Evolutionary conservation across 35 echinoderm and acorn worm species (phyloP).

Genomic region (Lytechinus pictus): DNA sequence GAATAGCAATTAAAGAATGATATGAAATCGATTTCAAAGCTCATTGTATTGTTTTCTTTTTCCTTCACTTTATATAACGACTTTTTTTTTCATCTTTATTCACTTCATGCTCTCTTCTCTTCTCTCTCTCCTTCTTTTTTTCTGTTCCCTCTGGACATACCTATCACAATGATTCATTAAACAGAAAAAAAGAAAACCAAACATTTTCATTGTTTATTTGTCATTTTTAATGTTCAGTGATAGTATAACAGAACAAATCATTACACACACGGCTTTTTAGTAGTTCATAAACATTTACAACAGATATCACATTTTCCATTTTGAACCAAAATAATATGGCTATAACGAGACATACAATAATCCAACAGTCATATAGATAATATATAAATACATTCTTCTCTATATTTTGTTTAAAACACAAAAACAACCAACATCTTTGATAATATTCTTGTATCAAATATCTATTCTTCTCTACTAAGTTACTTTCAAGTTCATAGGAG

Average conservation of each 20-base stretch:
- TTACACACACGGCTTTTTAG: constrained; percentile 21
- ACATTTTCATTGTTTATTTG: background rate
- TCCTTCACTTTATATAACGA: background rate
- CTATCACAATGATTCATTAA: background rate
- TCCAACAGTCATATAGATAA: constrained; percentile 22
- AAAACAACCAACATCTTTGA: background rate
- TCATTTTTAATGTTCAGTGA: background rate
- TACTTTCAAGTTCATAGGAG: background rate
- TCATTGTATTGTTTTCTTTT: no score
- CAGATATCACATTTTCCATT: constrained; percentile 16
- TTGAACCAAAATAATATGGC: background rate
- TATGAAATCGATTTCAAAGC: no score
- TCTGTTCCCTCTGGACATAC: background rate
- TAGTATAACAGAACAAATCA: constrained; percentile 30
- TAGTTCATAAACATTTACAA: constrained; percentile 32
- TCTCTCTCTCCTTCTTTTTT: background rate
- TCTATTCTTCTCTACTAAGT: background rate
- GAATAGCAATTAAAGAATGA: no score
- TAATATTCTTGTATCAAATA: background rate
- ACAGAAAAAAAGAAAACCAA: background rate
- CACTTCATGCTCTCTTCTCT: background rate
- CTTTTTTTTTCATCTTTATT: background rate
- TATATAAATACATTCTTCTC: constrained; percentile 43
- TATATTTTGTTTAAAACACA: constrained; percentile 37
- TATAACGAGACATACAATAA: constrained; percentile 30